Conservation (phyloP, 2,797 vertebrate species). For the Octomys mimax region DNA sequence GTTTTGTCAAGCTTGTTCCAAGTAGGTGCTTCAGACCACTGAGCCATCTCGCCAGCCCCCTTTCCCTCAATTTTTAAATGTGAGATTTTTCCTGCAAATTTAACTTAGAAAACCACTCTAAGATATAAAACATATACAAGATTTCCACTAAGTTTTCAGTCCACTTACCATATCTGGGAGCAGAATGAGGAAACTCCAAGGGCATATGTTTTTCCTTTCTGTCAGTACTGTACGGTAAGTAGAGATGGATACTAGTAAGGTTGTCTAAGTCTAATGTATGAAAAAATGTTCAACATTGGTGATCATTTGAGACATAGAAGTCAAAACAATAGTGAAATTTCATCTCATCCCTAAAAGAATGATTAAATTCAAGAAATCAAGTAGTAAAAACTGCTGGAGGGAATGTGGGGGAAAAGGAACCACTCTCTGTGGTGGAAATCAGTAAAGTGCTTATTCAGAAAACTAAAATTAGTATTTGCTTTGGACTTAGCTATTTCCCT, state of each 20-base stretch:
- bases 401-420: background rate
- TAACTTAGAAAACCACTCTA: background rate
- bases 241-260: background rate
- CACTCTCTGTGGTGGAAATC: background rate
- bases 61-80: background rate
- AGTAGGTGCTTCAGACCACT: too few species aligned
- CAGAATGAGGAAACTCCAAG: constrained; percentile 5
- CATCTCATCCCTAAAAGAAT: background rate
- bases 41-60: too few species aligned
- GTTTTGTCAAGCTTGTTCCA: too few species aligned
- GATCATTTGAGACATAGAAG: background rate
- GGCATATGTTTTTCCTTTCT: background rate
- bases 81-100: background rate
- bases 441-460: background rate
- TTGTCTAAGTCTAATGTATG: background rate
- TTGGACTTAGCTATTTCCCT: background rate
- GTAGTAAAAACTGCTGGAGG: background rate
- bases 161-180: background rate
- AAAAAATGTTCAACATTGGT: background rate
- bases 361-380: background rate
- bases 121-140: background rate
- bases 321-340: background rate
- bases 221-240: background rate
- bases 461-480: background rate
- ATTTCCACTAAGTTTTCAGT: background rate